Percentiles rank a stretch among this genome's conserved stretches.
These are phyloP conservation scores for Pantherophis alleghaniensis DNA, from an alignment of 2,797 vertebrate species.

Conservation along the genomic window DNA sequence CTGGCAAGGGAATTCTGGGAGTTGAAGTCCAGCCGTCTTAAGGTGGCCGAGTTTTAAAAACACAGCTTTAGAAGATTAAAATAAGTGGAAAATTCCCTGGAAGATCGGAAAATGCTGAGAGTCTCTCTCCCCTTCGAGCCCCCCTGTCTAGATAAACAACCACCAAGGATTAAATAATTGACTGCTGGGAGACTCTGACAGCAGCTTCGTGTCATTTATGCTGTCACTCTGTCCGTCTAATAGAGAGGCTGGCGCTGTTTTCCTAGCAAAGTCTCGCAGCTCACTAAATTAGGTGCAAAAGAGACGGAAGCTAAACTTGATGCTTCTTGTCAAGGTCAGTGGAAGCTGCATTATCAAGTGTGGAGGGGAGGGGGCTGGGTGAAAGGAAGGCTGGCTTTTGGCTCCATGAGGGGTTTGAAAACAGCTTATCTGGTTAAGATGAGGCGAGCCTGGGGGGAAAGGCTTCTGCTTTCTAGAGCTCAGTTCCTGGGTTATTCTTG, in stretches of 20 bases:
- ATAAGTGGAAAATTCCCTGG: neutral
- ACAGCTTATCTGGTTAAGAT: neutral
- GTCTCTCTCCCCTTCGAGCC: neutral
- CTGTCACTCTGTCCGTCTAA: neutral
- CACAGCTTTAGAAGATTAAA: neutral
- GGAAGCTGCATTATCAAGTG: neutral
- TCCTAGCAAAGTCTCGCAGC: neutral
- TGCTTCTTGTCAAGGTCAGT: neutral
- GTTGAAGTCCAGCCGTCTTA: neutral
- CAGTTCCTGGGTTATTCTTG: neutral
- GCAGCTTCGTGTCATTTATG: neutral
- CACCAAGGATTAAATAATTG: neutral
- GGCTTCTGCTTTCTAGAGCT: neutral
- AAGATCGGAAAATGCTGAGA: neutral
- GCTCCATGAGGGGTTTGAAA: neutral
- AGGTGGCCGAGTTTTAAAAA: neutral
- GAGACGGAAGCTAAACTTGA: neutral
- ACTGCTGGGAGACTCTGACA: neutral
- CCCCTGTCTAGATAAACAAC: neutral
- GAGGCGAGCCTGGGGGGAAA: neutral
- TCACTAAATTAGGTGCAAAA: conserved; percentile 5
- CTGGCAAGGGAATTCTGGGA: neutral
- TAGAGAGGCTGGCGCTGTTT: conserved; percentile 15
- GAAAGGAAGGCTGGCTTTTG: neutral
- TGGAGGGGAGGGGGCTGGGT: neutral